Evolutionary conservation across 2,888 invertebrate species (phyloP).

Genomic region (Miltochrista miniata): DNA sequence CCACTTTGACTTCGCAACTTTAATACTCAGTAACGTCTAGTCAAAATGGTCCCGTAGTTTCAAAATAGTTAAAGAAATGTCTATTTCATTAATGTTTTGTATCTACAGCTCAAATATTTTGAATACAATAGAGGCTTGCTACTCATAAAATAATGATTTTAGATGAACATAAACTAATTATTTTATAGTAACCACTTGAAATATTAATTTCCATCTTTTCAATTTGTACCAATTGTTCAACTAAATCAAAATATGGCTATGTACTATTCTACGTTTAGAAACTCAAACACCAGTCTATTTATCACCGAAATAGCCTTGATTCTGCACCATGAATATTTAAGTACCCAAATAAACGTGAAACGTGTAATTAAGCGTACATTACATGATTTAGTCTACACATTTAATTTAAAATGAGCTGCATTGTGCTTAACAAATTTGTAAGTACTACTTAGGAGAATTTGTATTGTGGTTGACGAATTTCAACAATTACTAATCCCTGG

Average conservation of each 20-base stretch:
- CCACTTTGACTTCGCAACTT: too few species aligned
- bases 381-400: slow-evolving; percentile 28
- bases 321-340: slow-evolving; percentile 18
- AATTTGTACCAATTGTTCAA: too few species aligned
- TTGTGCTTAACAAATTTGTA: slow-evolving; percentile 34
- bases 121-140: too few species aligned
- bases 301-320: background rate
- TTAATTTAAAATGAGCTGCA: slow-evolving; percentile 35
- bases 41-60: too few species aligned
- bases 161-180: too few species aligned
- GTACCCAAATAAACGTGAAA: slow-evolving; percentile 23
- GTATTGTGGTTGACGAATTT: slow-evolving; percentile 39
- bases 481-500: slow-evolving; percentile 11
- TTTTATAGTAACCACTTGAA: too few species aligned
- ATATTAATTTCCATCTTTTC: too few species aligned
- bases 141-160: too few species aligned
- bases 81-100: too few species aligned
- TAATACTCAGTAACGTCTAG: too few species aligned
- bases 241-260: background rate
- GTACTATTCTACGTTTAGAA: background rate
- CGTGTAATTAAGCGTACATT: slow-evolving; percentile 7
- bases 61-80: too few species aligned
- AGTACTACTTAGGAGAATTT: slow-evolving; percentile 38
- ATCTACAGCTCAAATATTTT: too few species aligned
- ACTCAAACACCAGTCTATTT: background rate